Percentiles rank a stretch among this genome's conserved stretches.
phyloP scores from a whole-genome alignment of 2,888 invertebrate genomes.

The Rambutsinella grinnellia region DNA sequence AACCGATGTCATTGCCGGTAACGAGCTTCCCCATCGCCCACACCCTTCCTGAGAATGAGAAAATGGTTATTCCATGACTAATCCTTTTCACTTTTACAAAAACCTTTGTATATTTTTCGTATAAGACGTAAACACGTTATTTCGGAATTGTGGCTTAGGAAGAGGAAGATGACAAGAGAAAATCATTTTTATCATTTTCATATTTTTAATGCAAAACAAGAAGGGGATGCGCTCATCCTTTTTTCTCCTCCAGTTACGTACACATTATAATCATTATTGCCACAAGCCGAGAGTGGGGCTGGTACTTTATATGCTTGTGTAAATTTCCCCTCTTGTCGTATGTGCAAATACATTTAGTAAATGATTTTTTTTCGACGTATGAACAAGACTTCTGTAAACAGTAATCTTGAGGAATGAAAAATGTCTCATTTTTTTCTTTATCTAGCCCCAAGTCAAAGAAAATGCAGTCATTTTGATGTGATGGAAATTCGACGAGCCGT shows the following conservation, averaged over 20 bases:
- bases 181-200: background rate
- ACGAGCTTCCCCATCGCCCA: too few species aligned
- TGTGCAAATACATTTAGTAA: slow-evolving; percentile 34
- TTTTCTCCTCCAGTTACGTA: too few species aligned
- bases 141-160: background rate
- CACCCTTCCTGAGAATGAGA: too few species aligned
- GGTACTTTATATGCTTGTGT: background rate
- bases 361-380: slow-evolving; percentile 7
- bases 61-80: too few species aligned
- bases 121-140: too few species aligned
- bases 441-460: background rate
- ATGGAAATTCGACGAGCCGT: too few species aligned
- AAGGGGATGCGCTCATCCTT: background rate
- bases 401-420: background rate
- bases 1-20: background rate
- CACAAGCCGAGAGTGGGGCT: background rate
- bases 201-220: background rate
- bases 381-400: background rate
- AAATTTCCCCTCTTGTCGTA: slow-evolving; percentile 1
- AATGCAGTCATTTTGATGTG: background rate
- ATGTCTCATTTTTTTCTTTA: background rate
- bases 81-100: background rate
- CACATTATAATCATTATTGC: background rate
- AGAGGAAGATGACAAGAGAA: background rate
- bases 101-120: too few species aligned